Percentiles rank a stretch among this genome's conserved stretches.
Evolutionary conservation across 2,113 vertebrate genomes (phyloP).

Genomic region (Otocyon megalotis): DNA sequence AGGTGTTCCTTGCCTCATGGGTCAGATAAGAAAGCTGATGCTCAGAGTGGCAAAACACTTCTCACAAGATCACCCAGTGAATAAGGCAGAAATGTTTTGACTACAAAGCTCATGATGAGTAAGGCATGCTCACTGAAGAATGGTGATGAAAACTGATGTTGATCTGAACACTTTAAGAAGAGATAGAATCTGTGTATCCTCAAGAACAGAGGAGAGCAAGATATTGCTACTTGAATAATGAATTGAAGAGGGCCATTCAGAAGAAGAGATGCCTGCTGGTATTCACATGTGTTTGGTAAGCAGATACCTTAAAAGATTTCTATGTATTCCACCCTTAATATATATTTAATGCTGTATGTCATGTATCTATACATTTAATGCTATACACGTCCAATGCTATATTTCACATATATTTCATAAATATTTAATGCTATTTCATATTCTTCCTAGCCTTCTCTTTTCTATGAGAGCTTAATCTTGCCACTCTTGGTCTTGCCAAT

Average conservation of each 20-base stretch:
- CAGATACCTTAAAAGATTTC: not conserved
- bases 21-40: not conserved
- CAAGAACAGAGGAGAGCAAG: not conserved
- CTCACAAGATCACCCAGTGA: not conserved
- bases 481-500: not conserved
- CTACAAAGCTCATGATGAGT: accelerated
- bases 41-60: too few species aligned
- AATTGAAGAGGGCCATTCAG: not conserved
- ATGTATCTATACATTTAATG: not conserved
- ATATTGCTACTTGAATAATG: not conserved
- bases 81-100: not conserved
- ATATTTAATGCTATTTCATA: not conserved
- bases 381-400: not conserved
- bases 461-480: not conserved
- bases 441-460: not conserved
- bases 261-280: not conserved
- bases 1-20: not conserved
- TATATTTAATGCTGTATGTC: not conserved
- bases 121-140: too few species aligned
- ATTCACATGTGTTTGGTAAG: not conserved
- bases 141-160: accelerated
- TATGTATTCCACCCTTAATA: not conserved
- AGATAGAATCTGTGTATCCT: not conserved
- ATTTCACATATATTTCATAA: not conserved
- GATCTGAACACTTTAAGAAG: not conserved